phyloP scores from a whole-genome alignment of 2,888 invertebrate species.

The Operophtera brumata region DNA sequence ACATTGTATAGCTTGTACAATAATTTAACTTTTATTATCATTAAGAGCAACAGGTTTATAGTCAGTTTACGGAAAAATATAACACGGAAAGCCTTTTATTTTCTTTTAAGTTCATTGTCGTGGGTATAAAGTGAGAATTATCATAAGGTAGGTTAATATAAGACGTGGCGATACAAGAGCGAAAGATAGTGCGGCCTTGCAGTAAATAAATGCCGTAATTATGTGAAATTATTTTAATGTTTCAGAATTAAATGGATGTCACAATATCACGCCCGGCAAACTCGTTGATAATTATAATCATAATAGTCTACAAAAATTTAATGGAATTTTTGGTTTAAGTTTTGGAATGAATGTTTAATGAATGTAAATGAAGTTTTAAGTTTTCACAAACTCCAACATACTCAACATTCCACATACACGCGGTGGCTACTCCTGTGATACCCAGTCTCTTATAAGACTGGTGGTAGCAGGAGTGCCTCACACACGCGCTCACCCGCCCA shows the following conservation, averaged over 20 bases:
- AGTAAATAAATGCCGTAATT: slow-evolving; percentile 75
- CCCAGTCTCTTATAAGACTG: no score
- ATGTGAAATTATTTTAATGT: slow-evolving; percentile 77
- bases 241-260: slow-evolving; percentile 72
- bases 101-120: slow-evolving; percentile 63
- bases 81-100: slow-evolving; percentile 67
- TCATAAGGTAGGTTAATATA: slow-evolving; percentile 31
- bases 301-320: slow-evolving; percentile 38
- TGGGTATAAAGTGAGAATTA: slow-evolving; percentile 44
- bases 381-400: no score
- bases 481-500: no score
- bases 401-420: no score
- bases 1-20: slow-evolving; percentile 8
- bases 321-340: no score
- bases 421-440: no score
- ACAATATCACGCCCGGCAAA: slow-evolving; percentile 66
- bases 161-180: slow-evolving; percentile 53
- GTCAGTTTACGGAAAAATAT: slow-evolving; percentile 47
- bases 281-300: slow-evolving; percentile 48
- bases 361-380: no score
- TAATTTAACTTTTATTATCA: slow-evolving; percentile 32
- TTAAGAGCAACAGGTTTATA: slow-evolving; percentile 20
- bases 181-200: slow-evolving; percentile 65
- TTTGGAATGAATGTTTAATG: no score
- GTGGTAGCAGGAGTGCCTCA: no score